Base-by-base conservation (phyloP, 2,888 invertebrate species). In the Lochmaea crataegi region DNA sequence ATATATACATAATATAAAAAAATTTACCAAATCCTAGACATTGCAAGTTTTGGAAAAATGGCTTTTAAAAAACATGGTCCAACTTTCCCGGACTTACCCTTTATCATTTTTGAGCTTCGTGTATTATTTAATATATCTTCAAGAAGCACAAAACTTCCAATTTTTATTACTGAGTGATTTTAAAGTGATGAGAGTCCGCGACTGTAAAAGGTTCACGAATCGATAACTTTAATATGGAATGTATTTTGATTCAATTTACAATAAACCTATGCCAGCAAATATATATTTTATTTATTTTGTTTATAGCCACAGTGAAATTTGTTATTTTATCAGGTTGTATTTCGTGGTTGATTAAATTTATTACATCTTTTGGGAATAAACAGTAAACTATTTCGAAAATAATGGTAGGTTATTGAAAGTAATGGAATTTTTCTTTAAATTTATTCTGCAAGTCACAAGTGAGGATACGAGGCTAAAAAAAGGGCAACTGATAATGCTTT, bases 281-380 rank as follows among this genome's bases (percentile, higher is more conserved):
- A 18, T 16, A 63, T 63, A 42, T 63, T 63, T 63, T n/a, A 63
- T 63, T 63, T 63, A 63, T 63, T 38, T 63, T 63, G 42, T 63
- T 63, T 38, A 42, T 16, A 10, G 18, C 10, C 5, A 16, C 42
- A 11, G 6, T 41, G 42, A 61, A 16, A 41, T 10, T 32, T 42
- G 42, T 63, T 42, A 63, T 63, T 63, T 16, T 63, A 63, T 63
- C 61, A 12, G 42, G 38, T 42, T 16, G 11, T 18, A 63, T 63
- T 42, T 41, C 2, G 18, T 61, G n/a, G 32, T 6, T 18, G 9
- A 42, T 63, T 63, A n/a, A 42, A 58, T 58, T 58, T 32, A 32
- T 58, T 58, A 5, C 12, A 58, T 58, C 14, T 58, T 58, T 58
- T 7, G 16, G 53, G 9, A 53, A 53, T 32, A 58, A 38, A 58